phyloP scores from a whole-genome alignment of 2,113 vertebrate genomes.

The Hippocampus mohnikei region DNA sequence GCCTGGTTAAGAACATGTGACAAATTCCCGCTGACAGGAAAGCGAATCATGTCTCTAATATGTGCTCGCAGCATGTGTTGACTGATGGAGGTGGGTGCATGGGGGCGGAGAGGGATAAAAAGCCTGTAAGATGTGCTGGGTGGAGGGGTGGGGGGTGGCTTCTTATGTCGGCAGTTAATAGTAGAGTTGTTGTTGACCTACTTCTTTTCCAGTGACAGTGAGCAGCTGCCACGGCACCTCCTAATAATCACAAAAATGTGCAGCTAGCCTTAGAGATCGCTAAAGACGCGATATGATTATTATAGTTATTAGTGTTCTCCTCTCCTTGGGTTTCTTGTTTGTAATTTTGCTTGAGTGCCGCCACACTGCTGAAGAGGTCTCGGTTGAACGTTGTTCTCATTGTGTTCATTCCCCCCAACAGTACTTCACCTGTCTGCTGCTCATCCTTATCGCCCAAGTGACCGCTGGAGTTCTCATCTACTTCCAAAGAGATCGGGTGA shows the following conservation, averaged over 20 bases:
- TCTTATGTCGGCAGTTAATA: conserved; percentile 53
- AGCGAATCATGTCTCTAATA: conserved; percentile 28
- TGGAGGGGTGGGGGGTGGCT: conserved; percentile 36
- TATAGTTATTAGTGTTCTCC: too few species aligned
- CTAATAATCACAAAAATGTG: conserved; percentile 1
- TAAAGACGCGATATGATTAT: too few species aligned
- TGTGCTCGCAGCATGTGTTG: conserved; percentile 42
- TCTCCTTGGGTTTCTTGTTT: neutral
- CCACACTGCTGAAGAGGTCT: neutral
- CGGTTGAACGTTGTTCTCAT: neutral
- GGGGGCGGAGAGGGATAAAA: conserved; percentile 41
- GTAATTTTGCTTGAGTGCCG: neutral
- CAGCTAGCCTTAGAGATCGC: neutral
- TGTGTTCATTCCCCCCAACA: conserved; percentile 41
- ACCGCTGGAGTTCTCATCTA: conserved; percentile 84
- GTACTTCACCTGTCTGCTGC: conserved; percentile 86
- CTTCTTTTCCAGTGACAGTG: conserved; percentile 51
- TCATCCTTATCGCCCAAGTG: conserved; percentile 86
- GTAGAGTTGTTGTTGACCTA: conserved; percentile 59
- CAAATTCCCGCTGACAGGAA: conserved; percentile 46
- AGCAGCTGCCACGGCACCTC: conserved; percentile 50
- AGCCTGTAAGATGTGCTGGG: conserved; percentile 26
- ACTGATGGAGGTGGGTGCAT: conserved; percentile 11
- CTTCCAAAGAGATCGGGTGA: conserved; percentile 79
- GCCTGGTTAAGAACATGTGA: conserved; percentile 32